Base-by-base conservation (phyloP, 2,888 invertebrate species). In the Sisyra terminalis region DNA sequence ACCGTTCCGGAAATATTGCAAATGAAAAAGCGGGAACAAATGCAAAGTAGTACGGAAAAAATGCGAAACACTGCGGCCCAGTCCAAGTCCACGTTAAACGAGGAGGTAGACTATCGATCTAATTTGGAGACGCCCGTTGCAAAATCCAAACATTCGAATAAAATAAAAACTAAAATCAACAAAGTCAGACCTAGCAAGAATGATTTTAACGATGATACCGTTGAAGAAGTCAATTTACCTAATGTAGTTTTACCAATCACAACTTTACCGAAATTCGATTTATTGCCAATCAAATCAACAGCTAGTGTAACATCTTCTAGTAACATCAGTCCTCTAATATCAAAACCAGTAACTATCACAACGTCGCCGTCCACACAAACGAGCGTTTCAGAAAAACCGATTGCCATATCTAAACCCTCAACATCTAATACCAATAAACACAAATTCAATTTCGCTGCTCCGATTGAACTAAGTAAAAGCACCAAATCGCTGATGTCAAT, bases 1-100 rank as follows among this genome's bases (percentile, higher is more conserved):
- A 70, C 72, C 3, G 71, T 77, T 52, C 68, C 76, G 3, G 75
- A 76, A 50, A 59, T 78, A 45, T 54, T 78, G 31, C 68, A 69
- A 47, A 60, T 78, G 52, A 75, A 73, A 54, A 65, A 69, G 58
- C 61, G 69, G 58, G 62, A 71, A 16, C 59, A 69, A 37, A 56
- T 76, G 40, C 74, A 75, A 50, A 70, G 69, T 50, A 67, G 72
- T 5, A 77, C 78, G 1, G 69, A 68, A 45, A 65, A 68, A 7
- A 76, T 75, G 9, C 63, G 78, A 29, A 72, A 73, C 54, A 67
- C 76, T 39, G 70, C 75, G 11, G 67, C 66, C 2, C 66, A 66
- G 2, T 67, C 69, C 34, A 70, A 69, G 61, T 64, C 65, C 50
- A 50, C 58, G 49, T 35, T 59, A 3, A 24, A 24, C 51, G 50